Conservation (phyloP, 2,113 vertebrate genomes). For the Oryzias woworae region DNA sequence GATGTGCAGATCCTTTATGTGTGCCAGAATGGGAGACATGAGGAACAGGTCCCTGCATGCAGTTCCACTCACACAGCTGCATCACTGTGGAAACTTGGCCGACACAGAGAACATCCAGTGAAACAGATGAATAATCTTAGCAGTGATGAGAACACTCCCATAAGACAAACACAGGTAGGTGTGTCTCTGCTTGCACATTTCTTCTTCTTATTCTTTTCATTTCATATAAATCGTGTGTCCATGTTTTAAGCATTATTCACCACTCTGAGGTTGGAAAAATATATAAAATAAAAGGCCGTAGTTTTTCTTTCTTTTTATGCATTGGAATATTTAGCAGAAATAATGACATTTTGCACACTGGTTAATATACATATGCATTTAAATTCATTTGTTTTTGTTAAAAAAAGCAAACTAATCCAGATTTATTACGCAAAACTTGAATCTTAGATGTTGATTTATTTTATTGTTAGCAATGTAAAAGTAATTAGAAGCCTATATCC, state of each 20-base stretch:
- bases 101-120: slow-evolving; percentile 60
- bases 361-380: too few relatives aligned
- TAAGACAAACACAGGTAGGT: slow-evolving; percentile 8
- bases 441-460: too few relatives aligned
- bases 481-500: too few relatives aligned
- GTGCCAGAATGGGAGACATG: slow-evolving; percentile 65
- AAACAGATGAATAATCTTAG: slow-evolving; percentile 46
- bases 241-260: slow-evolving; percentile 8
- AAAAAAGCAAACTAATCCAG: too few relatives aligned
- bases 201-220: not conserved
- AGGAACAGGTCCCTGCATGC: slow-evolving; percentile 68
- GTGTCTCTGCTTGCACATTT: slow-evolving; percentile 4
- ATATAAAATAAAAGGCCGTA: too few relatives aligned
- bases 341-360: too few relatives aligned
- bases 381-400: too few relatives aligned
- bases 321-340: too few relatives aligned
- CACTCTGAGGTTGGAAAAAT: too few relatives aligned
- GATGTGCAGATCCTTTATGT: slow-evolving; percentile 75
- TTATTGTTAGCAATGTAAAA: too few relatives aligned
- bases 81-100: slow-evolving; percentile 64
- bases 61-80: slow-evolving; percentile 36
- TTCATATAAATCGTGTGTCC: slow-evolving; percentile 13
- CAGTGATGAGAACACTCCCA: slow-evolving; percentile 31
- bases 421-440: too few relatives aligned
- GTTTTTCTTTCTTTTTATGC: too few relatives aligned